Conservation (phyloP, 2,113 vertebrate genomes). For the Salvelinus fontinalis region DNA sequence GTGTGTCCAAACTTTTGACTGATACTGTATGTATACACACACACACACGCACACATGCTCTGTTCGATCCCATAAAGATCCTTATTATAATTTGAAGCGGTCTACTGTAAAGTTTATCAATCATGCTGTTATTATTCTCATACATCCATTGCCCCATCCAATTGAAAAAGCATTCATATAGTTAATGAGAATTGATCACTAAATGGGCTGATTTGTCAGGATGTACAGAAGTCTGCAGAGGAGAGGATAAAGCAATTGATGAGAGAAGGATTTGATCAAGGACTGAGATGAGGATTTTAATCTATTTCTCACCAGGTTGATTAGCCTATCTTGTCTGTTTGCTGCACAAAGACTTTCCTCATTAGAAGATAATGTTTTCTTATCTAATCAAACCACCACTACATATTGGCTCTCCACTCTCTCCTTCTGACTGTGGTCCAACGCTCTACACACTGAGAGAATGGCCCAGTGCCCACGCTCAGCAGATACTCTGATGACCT, state of each 20-base stretch:
- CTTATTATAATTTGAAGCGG: conserved; percentile 28
- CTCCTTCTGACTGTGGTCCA: conserved; percentile 21
- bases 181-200: conserved; percentile 47
- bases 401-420: not conserved
- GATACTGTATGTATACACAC: no score
- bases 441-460: conserved; percentile 23
- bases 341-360: no score
- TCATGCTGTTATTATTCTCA: conserved; percentile 23
- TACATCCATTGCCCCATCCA: conserved; percentile 15
- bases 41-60: not conserved
- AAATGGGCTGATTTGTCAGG: conserved; percentile 33
- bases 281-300: not conserved
- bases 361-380: no score
- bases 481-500: conserved; percentile 54
- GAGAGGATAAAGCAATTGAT: not conserved
- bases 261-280: not conserved
- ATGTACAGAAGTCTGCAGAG: no score
- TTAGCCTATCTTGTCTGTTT: no score
- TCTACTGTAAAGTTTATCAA: conserved; percentile 25
- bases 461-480: conserved; percentile 27
- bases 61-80: not conserved
- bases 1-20: no score
- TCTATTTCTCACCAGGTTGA: not conserved
- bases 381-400: no score
- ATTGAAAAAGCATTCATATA: conserved; percentile 26